Evolutionary conservation across 2,888 invertebrate species (phyloP), one percentile per base, ranked within the genome.

Genomic region (Troides aeacus): DNA sequence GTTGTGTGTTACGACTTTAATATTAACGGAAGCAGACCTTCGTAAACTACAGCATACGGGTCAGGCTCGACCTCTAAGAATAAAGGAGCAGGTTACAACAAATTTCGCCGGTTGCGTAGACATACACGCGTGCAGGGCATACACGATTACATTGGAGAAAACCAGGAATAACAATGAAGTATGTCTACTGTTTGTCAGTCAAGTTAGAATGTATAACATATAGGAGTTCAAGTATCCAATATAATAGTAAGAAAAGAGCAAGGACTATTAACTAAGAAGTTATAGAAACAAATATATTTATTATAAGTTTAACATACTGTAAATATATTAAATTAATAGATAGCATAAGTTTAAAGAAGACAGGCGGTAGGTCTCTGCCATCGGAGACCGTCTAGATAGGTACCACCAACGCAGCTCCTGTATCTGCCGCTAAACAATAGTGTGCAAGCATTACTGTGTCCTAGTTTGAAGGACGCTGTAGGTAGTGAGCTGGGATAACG

Each of bases 61-160:
- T 21, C 23, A 64, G 59, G 53, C 59, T 36, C 24, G 53, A 36
- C 15, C 21, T 68, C 75, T 75, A 76, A 76, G 74, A 75, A 72
- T 67, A 64, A 75, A 80, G 83, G 83, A 84, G 80, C 81, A 68
- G 30, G 77, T 81, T 78, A 77, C 75, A 81, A 84, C 79, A 79
- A 80, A 81, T 84, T 84, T 79, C 72, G 79, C 77, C 76, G 77
- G 80, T 84, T 86, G 82, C 85, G 79, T 76, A 73, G 78, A 78
- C 74, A 69, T 66, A 72, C 8, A 72, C 8, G 42, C 64, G 68
- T 69, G 73, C 65, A n/a, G 42, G 57, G 72, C 68, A 65, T 72
- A 50, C 46, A 23, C 66, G 58, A 72, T 71, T 62, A 57, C 8
- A 69, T 57, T 56, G 61, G 64, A 57, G 24, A 65, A 65, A 64